Evolutionary conservation across 2,888 invertebrate species (phyloP).

Genomic region (Drosophila cracens): DNA sequence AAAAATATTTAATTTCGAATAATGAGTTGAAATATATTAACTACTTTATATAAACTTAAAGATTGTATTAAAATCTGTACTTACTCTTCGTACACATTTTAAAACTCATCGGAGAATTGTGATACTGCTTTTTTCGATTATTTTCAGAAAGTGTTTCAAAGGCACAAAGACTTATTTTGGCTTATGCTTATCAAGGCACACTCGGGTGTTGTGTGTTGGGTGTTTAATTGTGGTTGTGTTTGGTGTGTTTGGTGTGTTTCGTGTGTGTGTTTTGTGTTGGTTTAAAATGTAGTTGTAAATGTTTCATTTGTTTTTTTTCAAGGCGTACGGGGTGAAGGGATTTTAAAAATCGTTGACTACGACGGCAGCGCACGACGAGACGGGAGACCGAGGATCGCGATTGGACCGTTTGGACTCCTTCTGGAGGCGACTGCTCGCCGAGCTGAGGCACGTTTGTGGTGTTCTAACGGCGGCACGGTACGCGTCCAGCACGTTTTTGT

Average conservation of each 20-base stretch:
- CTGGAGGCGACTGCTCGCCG: slow-evolving; percentile 62
- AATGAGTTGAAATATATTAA: not conserved
- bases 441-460: slow-evolving; percentile 82
- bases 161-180: slow-evolving; percentile 61
- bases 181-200: slow-evolving; percentile 64
- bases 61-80: slow-evolving; percentile 37
- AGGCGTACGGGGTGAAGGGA: slow-evolving; percentile 64
- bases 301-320: slow-evolving; percentile 16
- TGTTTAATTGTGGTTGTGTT: slow-evolving; percentile 36
- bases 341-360: slow-evolving; percentile 79
- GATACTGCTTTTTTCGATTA: slow-evolving; percentile 17
- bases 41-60: not conserved
- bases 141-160: slow-evolving; percentile 49
- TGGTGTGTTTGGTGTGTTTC: slow-evolving; percentile 33
- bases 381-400: slow-evolving; percentile 17
- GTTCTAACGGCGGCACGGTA: slow-evolving; percentile 64
- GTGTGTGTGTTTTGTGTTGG: slow-evolving; percentile 31
- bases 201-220: slow-evolving; percentile 47
- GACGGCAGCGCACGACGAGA: slow-evolving; percentile 63
- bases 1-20: not conserved
- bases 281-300: slow-evolving; percentile 26
- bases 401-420: slow-evolving; percentile 33
- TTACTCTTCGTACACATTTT: slow-evolving; percentile 71
- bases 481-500: slow-evolving; percentile 67
- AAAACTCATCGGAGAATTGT: slow-evolving; percentile 41